phyloP scores from a whole-genome alignment of 2,113 vertebrate species.

The Lagopus muta region DNA sequence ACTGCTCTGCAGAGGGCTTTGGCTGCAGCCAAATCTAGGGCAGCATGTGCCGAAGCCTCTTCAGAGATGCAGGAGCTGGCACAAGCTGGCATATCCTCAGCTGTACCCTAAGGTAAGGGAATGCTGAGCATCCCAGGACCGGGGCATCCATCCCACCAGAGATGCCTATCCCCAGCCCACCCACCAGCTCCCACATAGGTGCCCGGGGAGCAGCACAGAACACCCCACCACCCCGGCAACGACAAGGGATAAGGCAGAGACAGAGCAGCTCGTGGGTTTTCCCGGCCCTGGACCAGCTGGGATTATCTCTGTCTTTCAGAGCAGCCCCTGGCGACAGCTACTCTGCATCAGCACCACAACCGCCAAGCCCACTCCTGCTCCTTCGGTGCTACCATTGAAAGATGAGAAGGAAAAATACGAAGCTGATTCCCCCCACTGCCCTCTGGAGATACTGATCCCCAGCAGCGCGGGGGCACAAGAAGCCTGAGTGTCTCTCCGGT shows the following conservation, averaged over 20 bases:
- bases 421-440: not conserved
- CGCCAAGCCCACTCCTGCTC: not conserved
- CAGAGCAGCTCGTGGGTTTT: not conserved
- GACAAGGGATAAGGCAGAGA: not conserved
- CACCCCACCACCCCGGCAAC: not conserved
- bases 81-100: not conserved
- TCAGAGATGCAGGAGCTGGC: not conserved
- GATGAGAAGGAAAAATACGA: not conserved
- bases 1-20: not conserved
- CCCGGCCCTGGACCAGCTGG: not conserved
- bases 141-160: not conserved
- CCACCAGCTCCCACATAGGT: not conserved
- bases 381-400: slow-evolving; percentile 12
- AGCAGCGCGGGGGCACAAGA: rapidly evolving
- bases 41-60: not conserved
- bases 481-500: slow-evolving; percentile 8
- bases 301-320: slow-evolving; percentile 22
- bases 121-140: not conserved
- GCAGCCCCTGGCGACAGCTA: not conserved
- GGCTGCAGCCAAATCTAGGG: slow-evolving; percentile 16
- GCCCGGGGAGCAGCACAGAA: not conserved
- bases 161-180: not conserved
- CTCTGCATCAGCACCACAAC: not conserved
- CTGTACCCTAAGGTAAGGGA: not conserved
- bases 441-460: not conserved